Base-by-base conservation (phyloP, 2,113 vertebrate genomes). In the Plectropomus leopardus region DNA sequence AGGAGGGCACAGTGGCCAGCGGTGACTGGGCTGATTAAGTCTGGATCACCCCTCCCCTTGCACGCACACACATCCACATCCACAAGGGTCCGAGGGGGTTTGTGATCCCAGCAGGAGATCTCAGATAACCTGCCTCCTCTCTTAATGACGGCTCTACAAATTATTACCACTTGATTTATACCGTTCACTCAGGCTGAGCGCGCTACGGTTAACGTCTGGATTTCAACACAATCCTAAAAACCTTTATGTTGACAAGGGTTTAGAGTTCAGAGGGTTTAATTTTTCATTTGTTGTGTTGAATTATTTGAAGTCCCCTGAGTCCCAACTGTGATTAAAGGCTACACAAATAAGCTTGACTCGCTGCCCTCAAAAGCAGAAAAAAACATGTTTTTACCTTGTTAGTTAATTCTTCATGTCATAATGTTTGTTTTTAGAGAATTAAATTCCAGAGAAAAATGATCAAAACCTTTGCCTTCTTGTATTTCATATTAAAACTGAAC, bases 21-120 rank as follows among this genome's bases (percentile, higher is more conserved):
- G 10, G 71, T 80, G 75, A 59, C 76, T 67, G 61, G 58, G 54
- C 36, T 85, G 77, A 83, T 36, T 67, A 73, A 65, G 69, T 84
- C 61, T 67, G 69, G 65, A 67, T n/a, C n/a, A n/a, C n/a, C n/a
- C 50, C 15, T 1, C 1, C 15, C 5, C 40, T 64, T 24, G 58
- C 32, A 73, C 50, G 30, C 44, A 76, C 6, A 44, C 45, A n/a
- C n/a, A n/a, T n/a, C n/a, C n/a, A n/a, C n/a, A n/a, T n/a, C n/a
- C n/a, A n/a, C n/a, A n/a, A 19, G 51, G 80, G 61, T 60, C 30
- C 7, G 17, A 15, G 34, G 32, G 51, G 58, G 36, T 64, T 72
- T 32, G 58, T 40, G 36, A 40, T 40, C 73, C 28, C 74, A 77
- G 66, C 74, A 57, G 45, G 64, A 48, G 42, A 36, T 72, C 60